phyloP scores from a whole-genome alignment of 2,797 vertebrate genomes.

The Hyperoplus immaculatus region DNA sequence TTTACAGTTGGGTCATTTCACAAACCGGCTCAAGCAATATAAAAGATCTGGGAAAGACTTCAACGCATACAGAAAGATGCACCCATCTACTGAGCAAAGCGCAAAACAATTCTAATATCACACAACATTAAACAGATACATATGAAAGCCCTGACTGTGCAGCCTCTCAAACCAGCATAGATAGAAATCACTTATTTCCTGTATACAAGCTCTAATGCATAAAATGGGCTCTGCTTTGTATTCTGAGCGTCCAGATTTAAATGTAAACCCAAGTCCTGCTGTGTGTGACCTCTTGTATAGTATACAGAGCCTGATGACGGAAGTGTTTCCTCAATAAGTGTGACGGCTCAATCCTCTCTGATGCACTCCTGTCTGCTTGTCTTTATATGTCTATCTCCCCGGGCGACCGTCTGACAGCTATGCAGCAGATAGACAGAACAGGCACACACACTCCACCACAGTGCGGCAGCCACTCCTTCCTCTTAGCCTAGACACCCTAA shows the following conservation, averaged over 20 bases:
- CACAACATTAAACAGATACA: constrained; percentile 18
- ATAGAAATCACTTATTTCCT: constrained; percentile 15
- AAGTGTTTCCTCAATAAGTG: constrained; percentile 57
- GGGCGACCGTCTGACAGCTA: constrained; percentile 67
- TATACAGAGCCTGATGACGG: constrained; percentile 39
- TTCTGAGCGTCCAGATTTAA: constrained; percentile 29
- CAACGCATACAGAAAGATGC: background rate
- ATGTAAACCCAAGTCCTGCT: constrained; percentile 21
- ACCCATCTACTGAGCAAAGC: constrained; percentile 1
- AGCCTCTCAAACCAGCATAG: background rate
- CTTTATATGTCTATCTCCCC: constrained; percentile 52
- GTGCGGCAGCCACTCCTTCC: constrained; percentile 46
- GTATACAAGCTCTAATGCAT: constrained; percentile 2
- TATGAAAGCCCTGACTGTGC: background rate
- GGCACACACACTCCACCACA: constrained; percentile 48
- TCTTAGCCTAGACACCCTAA: constrained; percentile 35
- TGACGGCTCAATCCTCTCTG: constrained; percentile 78
- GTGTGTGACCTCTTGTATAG: constrained; percentile 25
- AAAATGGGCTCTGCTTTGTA: constrained; percentile 1
- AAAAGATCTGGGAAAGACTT: background rate
- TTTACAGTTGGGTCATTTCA: background rate
- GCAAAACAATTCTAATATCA: background rate
- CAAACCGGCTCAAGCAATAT: constrained; percentile 10
- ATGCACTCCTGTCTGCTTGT: constrained; percentile 67
- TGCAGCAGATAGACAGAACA: constrained; percentile 43